Conservation (phyloP, 2,888 invertebrate species). For the Eilema caniola region DNA sequence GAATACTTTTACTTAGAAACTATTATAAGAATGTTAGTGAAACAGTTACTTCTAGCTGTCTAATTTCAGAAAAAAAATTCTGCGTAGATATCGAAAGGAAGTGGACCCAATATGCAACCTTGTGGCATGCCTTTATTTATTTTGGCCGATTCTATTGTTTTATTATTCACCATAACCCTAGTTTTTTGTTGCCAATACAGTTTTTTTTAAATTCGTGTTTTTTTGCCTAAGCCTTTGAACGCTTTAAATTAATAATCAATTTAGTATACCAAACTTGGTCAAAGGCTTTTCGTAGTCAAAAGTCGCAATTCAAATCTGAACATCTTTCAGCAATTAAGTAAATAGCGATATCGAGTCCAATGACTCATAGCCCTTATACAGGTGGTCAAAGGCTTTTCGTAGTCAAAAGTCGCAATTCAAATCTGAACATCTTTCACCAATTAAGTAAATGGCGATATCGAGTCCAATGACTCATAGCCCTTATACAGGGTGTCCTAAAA, state of each 20-base stretch:
- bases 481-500: too few species aligned
- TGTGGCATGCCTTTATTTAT: not conserved
- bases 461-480: too few species aligned
- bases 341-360: too few species aligned
- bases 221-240: not conserved
- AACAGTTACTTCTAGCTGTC: too few species aligned
- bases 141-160: not conserved
- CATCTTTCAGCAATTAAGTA: too few species aligned
- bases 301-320: not conserved
- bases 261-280: not conserved
- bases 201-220: not conserved
- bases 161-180: not conserved
- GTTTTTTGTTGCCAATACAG: not conserved
- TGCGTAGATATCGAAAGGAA: not conserved
- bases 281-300: not conserved
- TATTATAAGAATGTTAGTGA: not conserved
- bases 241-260: not conserved
- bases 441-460: too few species aligned
- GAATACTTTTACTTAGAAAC: not conserved
- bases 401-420: not conserved
- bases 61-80: too few species aligned
- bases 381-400: not conserved
- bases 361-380: too few species aligned
- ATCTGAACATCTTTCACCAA: not conserved
- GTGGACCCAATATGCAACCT: not conserved